Base-by-base conservation (phyloP, 1,140 invertebrate genomes). In the Sitophilus oryzae region DNA sequence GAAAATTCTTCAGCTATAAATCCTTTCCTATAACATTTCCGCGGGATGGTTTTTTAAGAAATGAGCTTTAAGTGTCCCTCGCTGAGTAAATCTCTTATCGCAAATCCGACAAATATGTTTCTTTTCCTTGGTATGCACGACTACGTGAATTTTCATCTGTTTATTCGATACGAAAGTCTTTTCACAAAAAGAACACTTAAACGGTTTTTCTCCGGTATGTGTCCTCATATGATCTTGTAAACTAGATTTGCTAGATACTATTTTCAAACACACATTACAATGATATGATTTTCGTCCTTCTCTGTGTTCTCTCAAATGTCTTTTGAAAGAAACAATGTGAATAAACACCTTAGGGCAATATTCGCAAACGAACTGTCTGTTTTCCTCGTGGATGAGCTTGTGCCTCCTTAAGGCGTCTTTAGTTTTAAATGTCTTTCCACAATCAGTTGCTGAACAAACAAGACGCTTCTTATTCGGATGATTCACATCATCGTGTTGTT, bases 181-280 rank as follows among this genome's bases (percentile, higher is more conserved):
- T 2, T 8, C n/a, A 25, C 55, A 52, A 34, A 41, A 16, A 6
- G 55, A n/a, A 51, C 50, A 52, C n/a, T 14, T 18, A 47, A 42
- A 82, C 77, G 61, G 59, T 34, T 52, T 77, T 66, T 86, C 62
- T 3, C 52, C 47, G 11, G 52, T 54, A 34, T 60, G 58, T 11
- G 46, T 42, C 20, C 51, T 42, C 20, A 21, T n/a, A 6, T 25
- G 18, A 20, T 55, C 45, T 15, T 45, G 47, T 11, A 57, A 22
- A 21, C 55, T 57, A 3, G 55, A 49, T 10, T 20, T 52, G 35
- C 55, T 57, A 6, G 43, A 43, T 2, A 57, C 55, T 10, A 45
- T 18, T 34, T 57, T 57, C 3, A 37, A 20, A 34, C 55, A 57
- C 5, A 51, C 42, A 0, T 44, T 48, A 18, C 55, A 57, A 16